Conservation (phyloP, 2,888 invertebrate species). For the Drosophila cyrtoloma region DNA sequence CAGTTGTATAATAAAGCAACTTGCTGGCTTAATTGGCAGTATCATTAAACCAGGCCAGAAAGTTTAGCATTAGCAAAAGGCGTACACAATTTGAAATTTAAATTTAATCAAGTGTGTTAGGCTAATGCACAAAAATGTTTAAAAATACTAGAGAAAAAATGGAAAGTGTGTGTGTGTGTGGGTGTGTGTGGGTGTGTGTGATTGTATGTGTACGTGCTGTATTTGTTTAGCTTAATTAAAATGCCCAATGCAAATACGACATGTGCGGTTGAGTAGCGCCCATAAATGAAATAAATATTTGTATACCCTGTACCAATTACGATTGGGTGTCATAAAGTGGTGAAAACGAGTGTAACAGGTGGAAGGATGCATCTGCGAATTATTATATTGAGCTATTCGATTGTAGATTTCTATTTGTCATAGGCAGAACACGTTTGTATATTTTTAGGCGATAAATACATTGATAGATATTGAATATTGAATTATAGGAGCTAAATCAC, state of each 20-base stretch:
- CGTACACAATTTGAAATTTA: conserved; percentile 55
- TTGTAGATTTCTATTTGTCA: not conserved
- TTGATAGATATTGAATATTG: not conserved
- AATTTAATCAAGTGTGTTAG: conserved; percentile 68
- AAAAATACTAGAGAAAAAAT: conserved; percentile 26
- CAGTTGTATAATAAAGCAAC: conserved; percentile 72
- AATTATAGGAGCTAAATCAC: not conserved
- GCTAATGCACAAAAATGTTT: conserved; percentile 31
- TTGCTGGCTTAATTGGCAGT: conserved; percentile 72
- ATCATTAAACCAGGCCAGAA: conserved; percentile 33
- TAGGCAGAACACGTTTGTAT: not conserved
- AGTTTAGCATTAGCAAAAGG: conserved; percentile 50
- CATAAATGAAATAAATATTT: conserved; percentile 33
- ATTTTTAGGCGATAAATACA: not conserved
- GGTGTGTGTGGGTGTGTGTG: conserved; percentile 16
- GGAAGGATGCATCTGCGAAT: not conserved
- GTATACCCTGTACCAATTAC: not conserved
- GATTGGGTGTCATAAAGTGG: not conserved
- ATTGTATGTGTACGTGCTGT: conserved; percentile 19
- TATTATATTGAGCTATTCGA: not conserved
- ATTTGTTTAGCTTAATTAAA: conserved; percentile 74
- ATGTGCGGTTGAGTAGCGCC: conserved; percentile 26
- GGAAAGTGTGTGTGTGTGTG: conserved; percentile 10
- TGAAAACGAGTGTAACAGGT: not conserved
- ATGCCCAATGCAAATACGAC: conserved; percentile 53